Evolutionary conservation across 2,888 invertebrate species (phyloP).

Genomic region (Cyrtodaria siliqua): DNA sequence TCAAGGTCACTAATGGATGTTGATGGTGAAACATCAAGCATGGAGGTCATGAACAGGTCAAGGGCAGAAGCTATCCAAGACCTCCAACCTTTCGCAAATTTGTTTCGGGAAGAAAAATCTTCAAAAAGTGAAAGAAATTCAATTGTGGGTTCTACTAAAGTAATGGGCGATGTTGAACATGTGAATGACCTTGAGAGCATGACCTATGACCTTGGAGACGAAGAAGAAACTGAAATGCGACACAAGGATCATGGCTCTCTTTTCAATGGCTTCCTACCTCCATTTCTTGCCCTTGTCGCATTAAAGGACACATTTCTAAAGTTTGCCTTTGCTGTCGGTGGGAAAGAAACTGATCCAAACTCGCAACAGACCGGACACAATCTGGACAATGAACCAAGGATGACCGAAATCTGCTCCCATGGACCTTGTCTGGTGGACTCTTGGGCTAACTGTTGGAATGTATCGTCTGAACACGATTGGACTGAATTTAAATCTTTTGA

Average conservation of each 20-base stretch:
- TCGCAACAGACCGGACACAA: conserved; percentile 11
- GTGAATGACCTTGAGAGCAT: conserved; percentile 9
- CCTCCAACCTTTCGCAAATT: neutral
- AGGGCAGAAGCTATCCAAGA: neutral
- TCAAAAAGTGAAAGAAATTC: neutral
- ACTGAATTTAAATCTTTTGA: conserved; percentile 13
- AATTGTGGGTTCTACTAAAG: neutral
- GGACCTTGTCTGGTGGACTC: conserved; percentile 57
- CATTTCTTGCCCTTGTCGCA: conserved; percentile 68
- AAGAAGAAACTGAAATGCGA: conserved; percentile 7
- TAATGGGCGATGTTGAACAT: neutral
- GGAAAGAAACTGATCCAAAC: conserved; percentile 7
- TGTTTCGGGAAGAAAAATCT: neutral
- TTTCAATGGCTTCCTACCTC: conserved; percentile 58
- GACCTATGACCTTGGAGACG: conserved; percentile 2
- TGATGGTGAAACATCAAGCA: neutral
- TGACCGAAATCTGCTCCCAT: conserved; percentile 47
- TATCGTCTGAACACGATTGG: conserved; percentile 49
- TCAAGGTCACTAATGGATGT: conserved; percentile 17
- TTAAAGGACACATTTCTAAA: conserved; percentile 65
- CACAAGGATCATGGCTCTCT: conserved; percentile 4
- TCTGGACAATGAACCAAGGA: conserved; percentile 5
- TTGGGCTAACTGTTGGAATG: conserved; percentile 57
- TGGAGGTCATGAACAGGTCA: neutral
- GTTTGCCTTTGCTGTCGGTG: conserved; percentile 61